Evolutionary conservation across 2,888 invertebrate genomes (phyloP), one percentile per base, ranked within the genome.

Genomic region (Brachycybe producta): DNA sequence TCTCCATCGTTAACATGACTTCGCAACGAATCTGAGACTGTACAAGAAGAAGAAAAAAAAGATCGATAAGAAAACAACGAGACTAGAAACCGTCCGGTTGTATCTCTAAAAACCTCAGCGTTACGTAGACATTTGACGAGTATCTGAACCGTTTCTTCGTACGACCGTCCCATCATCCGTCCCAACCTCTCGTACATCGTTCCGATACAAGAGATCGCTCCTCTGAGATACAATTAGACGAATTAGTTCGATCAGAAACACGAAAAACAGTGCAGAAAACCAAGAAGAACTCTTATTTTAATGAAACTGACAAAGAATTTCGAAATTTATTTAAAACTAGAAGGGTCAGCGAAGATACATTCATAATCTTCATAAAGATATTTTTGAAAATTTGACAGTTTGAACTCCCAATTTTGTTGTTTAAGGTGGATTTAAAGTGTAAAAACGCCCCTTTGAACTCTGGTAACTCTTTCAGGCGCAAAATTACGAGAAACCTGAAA

Each of bases 151-250:
- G 97, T 97, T 64, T 99, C 98, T 67, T 99, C 97, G 64, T 94
- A 98, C 0, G 94, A 91, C 55, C 97, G 75, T 0, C 97, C 98
- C 82, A 95, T 97, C 92, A 98, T 94, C 56, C 98, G 75, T 1
- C 98, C 97, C 19, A 98, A 75, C 68, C 87, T 91, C 68, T 95
- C 92, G 69, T 97, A 98, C 90, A 98, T 92, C 55, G 85, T 85
- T 30, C 95, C 97, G 52, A 91, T 75, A 61, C 94, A 92, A 59
- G 90, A 85, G 61, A 97, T 86, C 15, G 97, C 94, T 61, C 94
- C 91, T 59, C 95, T 97, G 67, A 49, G 62, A 60, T 39, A 24
- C n/a, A 46, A 34, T n/a, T 42, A 34, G 5, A 43, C 28, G 24
- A 15, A 8, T 28, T 28, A 44, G 26, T 17, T 21, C 24, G 21